These are phyloP conservation scores for Stictocephala bisonia DNA, from an alignment of 2,888 invertebrate genomes.

Conservation along the genomic window DNA sequence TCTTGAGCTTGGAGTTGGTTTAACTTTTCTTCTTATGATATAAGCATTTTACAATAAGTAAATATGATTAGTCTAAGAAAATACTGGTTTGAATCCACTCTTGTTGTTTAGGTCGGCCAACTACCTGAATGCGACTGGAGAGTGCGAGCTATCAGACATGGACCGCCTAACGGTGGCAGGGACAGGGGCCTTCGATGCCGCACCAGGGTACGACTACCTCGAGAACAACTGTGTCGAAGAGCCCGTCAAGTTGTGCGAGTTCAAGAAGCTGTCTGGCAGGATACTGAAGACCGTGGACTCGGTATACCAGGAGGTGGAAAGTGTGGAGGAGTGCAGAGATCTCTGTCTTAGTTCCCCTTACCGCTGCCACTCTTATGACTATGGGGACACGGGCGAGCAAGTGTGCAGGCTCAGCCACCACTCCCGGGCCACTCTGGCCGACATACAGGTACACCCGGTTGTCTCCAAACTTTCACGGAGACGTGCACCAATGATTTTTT, in stretches of 20 bases:
- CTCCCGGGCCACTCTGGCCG: slow-evolving; percentile 86
- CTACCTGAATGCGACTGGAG: slow-evolving; percentile 86
- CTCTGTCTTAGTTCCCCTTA: slow-evolving; percentile 90
- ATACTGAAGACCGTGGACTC: slow-evolving; percentile 95
- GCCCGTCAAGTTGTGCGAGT: slow-evolving; percentile 94
- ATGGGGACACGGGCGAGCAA: slow-evolving; percentile 92
- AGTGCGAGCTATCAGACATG: slow-evolving; percentile 91
- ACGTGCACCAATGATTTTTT: too few species aligned
- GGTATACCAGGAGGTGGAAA: slow-evolving; percentile 91
- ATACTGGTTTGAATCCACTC: too few species aligned
- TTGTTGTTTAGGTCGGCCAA: slow-evolving; percentile 92
- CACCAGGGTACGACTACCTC: slow-evolving; percentile 79
- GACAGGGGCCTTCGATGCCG: slow-evolving; percentile 79
- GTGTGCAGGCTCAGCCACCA: slow-evolving; percentile 94
- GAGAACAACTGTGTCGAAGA: slow-evolving; percentile 95
- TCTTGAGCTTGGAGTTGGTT: too few species aligned
- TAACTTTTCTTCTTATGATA: too few species aligned
- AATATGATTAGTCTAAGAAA: too few species aligned
- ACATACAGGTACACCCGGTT: slow-evolving; percentile 92
- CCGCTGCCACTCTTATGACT: slow-evolving; percentile 94
- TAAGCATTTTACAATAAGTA: too few species aligned
- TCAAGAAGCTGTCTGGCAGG: slow-evolving; percentile 87
- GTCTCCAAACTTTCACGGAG: too few species aligned
- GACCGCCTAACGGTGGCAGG: slow-evolving; percentile 90
- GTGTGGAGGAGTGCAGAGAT: slow-evolving; percentile 88